Evolutionary conservation across 2,113 vertebrate genomes (phyloP).

Genomic region (Xenotilapia caudafasciata): DNA sequence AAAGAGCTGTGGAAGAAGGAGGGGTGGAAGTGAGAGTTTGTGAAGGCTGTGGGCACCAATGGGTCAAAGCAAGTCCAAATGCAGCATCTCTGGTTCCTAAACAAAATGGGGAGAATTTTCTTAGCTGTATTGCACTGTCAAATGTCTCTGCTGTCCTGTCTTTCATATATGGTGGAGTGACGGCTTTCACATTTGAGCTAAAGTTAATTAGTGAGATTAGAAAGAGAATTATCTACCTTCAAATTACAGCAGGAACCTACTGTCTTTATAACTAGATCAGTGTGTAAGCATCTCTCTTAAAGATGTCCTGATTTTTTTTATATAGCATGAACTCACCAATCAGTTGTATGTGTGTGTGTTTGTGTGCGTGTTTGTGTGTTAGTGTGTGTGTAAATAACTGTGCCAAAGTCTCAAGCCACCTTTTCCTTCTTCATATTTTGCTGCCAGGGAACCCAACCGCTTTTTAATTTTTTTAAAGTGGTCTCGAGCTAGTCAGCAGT

Average conservation of each 20-base stretch:
- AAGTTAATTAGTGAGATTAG: background rate
- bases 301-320: background rate
- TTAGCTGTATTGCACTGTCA: background rate
- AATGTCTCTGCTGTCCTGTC: constrained; percentile 6
- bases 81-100: background rate
- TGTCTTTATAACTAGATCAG: background rate
- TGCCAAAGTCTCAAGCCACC: background rate
- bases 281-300: background rate
- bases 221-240: background rate
- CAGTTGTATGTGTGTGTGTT: background rate
- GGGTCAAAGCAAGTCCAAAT: constrained; percentile 24
- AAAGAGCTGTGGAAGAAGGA: background rate
- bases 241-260: background rate
- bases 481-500: background rate
- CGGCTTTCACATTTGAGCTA: background rate
- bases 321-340: background rate
- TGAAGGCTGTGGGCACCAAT: constrained; percentile 21
- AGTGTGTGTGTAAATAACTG: background rate
- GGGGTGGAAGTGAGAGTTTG: background rate
- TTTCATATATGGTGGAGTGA: background rate
- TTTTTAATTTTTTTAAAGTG: background rate
- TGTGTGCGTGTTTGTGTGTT: background rate
- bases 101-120: background rate
- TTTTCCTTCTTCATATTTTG: background rate
- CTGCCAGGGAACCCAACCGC: accelerated